Evolutionary conservation across 2,888 invertebrate species (phyloP).

Genomic region (Penaeus monodon): DNA sequence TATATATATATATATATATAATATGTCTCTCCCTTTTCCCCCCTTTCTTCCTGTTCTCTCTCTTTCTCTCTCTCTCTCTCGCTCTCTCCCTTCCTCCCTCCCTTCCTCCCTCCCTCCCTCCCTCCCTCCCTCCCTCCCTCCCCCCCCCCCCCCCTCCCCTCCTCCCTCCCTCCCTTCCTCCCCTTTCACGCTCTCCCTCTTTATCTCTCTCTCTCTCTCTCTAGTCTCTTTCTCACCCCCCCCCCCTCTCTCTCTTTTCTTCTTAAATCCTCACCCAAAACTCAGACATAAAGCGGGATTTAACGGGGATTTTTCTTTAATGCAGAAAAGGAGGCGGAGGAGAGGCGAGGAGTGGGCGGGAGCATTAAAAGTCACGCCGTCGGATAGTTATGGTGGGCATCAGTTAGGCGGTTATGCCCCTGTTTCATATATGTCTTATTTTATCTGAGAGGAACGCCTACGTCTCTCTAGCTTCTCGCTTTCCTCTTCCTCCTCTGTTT

Average conservation of each 20-base stretch:
- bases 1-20: too few species aligned
- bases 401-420: too few species aligned
- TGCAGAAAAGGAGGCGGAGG: neutral
- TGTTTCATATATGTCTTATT: neutral
- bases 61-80: too few species aligned
- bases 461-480: neutral
- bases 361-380: neutral
- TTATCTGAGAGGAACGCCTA: neutral
- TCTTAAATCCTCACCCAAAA: neutral
- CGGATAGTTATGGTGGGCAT: neutral
- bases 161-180: neutral
- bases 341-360: neutral
- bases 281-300: neutral
- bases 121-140: too few species aligned
- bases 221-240: neutral
- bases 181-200: slow-evolving; percentile 5
- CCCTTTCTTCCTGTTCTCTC: neutral
- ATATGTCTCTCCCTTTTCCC: too few species aligned
- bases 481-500: neutral
- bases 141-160: neutral
- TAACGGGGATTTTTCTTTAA: neutral
- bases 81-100: too few species aligned
- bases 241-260: neutral
- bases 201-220: slow-evolving; percentile 13
- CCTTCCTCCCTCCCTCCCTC: too few species aligned